Conservation (phyloP, 2,888 invertebrate genomes). For the Agrotis puta region DNA sequence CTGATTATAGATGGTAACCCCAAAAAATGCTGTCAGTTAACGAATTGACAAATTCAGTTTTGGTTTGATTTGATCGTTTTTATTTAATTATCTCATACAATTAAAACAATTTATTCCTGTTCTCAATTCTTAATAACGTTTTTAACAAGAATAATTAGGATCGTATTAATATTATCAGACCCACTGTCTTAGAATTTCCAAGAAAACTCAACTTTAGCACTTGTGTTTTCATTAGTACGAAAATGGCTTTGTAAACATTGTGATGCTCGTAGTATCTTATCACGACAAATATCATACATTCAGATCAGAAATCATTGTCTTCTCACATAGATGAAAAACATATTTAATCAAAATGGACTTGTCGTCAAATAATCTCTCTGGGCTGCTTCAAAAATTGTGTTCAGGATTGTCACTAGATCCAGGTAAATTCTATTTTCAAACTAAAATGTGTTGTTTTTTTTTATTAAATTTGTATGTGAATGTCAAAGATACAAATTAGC, state of each 20-base stretch:
- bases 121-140: neutral
- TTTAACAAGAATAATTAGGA: slow-evolving; percentile 15
- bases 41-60: slow-evolving; percentile 24
- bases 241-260: slow-evolving; percentile 53
- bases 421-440: slow-evolving; percentile 81
- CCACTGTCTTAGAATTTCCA: neutral
- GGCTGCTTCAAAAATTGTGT: slow-evolving; percentile 85
- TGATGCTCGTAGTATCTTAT: slow-evolving; percentile 35
- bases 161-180: slow-evolving; percentile 6
- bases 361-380: slow-evolving; percentile 77
- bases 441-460: slow-evolving; percentile 56
- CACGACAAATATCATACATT: slow-evolving; percentile 2
- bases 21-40: slow-evolving; percentile 30
- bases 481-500: slow-evolving; percentile 51
- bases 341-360: slow-evolving; percentile 73
- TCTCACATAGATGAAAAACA: slow-evolving; percentile 24
- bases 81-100: slow-evolving; percentile 24
- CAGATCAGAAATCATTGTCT: neutral
- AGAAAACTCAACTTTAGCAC: slow-evolving; percentile 4
- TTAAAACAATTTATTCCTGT: slow-evolving; percentile 9
- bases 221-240: slow-evolving; percentile 23
- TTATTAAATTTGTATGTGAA: slow-evolving; percentile 29
- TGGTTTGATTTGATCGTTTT: slow-evolving; percentile 48
- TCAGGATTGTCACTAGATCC: slow-evolving; percentile 83
- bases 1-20: slow-evolving; percentile 14